Evolutionary conservation across 2,113 vertebrate species (phyloP).

Genomic region (Turnix velox): DNA sequence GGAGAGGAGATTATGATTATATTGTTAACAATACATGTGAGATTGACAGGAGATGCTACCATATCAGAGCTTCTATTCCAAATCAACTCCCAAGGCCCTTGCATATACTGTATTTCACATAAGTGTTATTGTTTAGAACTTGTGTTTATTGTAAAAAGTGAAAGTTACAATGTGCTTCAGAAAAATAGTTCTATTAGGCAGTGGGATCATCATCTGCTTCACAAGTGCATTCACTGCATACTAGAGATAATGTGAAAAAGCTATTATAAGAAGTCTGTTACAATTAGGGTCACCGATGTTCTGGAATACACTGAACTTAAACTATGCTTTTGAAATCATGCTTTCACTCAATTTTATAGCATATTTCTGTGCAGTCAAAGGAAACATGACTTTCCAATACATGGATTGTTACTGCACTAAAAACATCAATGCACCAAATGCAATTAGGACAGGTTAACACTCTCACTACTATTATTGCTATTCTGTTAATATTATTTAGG

Average conservation of each 20-base stretch:
- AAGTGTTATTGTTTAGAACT: slow-evolving; percentile 40
- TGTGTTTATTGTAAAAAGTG: slow-evolving; percentile 1
- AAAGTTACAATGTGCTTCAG: not conserved
- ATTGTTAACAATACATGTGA: not conserved
- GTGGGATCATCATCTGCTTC: not conserved
- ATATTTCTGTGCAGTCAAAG: not conserved
- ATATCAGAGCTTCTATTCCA: not conserved
- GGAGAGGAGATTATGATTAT: not conserved
- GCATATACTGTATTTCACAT: not conserved
- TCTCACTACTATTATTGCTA: not conserved
- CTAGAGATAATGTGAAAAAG: not conserved
- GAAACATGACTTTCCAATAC: not conserved
- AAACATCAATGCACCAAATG: not conserved
- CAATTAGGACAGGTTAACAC: not conserved
- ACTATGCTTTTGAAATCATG: not conserved
- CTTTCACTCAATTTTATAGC: not conserved
- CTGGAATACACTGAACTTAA: not conserved
- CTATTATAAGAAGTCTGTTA: not conserved
- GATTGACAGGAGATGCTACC: not conserved
- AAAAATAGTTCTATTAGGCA: not conserved
- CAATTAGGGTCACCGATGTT: not conserved
- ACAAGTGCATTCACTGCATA: not conserved
- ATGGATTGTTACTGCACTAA: not conserved
- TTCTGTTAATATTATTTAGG: not conserved
- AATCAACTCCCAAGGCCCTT: not conserved